Percentiles rank a stretch among this genome's conserved stretches.
These are phyloP conservation scores for Lycopodina hypogea DNA, from an alignment of 37 sponge, comb jelly and placozoan species.

Conservation along the genomic window DNA sequence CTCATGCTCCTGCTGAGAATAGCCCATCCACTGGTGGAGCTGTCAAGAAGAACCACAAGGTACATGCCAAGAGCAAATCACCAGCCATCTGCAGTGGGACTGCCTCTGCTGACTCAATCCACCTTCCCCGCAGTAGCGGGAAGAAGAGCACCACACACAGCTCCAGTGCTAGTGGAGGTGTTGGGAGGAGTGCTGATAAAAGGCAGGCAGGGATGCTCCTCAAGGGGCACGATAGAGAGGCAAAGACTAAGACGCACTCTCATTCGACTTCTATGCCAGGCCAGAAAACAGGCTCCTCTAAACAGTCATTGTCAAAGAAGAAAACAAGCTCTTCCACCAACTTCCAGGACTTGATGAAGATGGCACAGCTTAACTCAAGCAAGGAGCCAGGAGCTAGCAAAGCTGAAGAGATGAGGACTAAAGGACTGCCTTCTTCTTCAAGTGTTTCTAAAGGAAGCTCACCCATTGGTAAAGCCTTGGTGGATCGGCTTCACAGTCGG, in stretches of 20 bases:
- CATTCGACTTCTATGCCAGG: not conserved
- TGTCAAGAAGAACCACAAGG: too few relatives aligned
- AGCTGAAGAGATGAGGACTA: not conserved
- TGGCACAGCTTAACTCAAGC: conserved; percentile 37
- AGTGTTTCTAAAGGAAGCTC: not conserved
- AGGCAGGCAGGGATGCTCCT: too few relatives aligned
- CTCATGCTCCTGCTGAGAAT: too few relatives aligned
- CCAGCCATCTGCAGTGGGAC: too few relatives aligned
- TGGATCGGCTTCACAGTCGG: not conserved
- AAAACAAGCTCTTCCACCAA: conserved; percentile 11
- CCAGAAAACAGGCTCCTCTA: not conserved
- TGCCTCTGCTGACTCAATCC: too few relatives aligned
- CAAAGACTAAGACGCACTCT: not conserved
- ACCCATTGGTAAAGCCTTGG: not conserved
- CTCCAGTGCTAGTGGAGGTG: not conserved
- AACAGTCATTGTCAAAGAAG: not conserved
- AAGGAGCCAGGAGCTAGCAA: not conserved
- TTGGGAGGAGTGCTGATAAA: not conserved
- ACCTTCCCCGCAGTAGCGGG: too few relatives aligned
- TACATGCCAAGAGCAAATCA: too few relatives aligned
- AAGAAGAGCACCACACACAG: too few relatives aligned
- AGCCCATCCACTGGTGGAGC: too few relatives aligned
- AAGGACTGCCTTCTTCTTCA: not conserved
- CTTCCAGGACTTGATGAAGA: conserved; percentile 40
- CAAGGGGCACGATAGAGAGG: not conserved